Base-by-base conservation (phyloP, 2,888 invertebrate species). In the Philhelius pedissequus region DNA sequence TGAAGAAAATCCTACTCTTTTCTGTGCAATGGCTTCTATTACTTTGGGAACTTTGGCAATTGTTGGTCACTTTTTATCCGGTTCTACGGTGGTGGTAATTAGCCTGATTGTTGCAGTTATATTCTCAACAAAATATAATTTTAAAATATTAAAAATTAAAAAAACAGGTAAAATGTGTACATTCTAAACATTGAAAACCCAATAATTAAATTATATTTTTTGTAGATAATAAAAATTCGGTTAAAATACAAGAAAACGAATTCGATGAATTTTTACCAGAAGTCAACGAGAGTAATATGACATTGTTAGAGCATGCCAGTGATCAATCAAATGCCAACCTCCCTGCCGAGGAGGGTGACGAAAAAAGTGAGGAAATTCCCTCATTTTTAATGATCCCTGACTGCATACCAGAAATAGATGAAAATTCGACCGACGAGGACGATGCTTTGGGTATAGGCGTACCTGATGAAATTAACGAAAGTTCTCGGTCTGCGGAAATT, bases 201-300 rank as follows among this genome's bases (percentile, higher is more conserved):
- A 15, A 9, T 30, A 32, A 38, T 43, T 32, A 3, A 43, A 40
- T 60, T 73, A 25, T 73, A 25, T n/a, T 18, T 15, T 74, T 79
- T 68, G n/a, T 79, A 87, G 89, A 87, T 76, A 89, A 88, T 43
- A 86, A 88, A 38, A 90, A 88, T 89, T 75, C 88, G 3, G 89
- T 88, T 70, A 88, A 87, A 78, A 62, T 88, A 3, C 87, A 87
- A 76, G 89, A 89, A 66, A 87, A 86, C 60, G 89, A 90, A 13
- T 87, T 87, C 9, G 91, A 91, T 82, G 91, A 92, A 86, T 91
- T 91, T 86, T 86, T 92, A 87, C 91, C 90, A 3, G 92, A 92
- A 80, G 90, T 88, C 0, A 91, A 89, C 74, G 91, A 90, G 74
- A 86, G 88, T 18, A 91, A 90, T 87, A 86, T 91, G 76, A 88